Evolutionary conservation across 1,140 invertebrate species (phyloP).

Genomic region (Melitaea cinxia): DNA sequence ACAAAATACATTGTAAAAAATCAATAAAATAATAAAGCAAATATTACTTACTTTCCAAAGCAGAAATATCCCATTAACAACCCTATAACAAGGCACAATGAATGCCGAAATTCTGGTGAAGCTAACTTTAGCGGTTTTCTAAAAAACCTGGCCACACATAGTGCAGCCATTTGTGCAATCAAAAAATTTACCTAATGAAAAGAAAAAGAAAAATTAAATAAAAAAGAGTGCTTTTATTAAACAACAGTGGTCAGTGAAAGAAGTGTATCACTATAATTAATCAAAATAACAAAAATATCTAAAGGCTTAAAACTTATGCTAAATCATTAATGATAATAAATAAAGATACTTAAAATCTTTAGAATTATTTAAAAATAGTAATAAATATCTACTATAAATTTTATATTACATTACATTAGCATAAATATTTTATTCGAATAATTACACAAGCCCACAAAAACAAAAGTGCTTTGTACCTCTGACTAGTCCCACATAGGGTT

Average conservation of each 20-base stretch:
- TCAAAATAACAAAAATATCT: background rate
- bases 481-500: too few species aligned
- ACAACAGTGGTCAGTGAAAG: background rate
- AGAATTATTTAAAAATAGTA: too few species aligned
- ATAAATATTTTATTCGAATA: too few species aligned
- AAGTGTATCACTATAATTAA: background rate
- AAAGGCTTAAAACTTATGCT: background rate
- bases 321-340: too few species aligned
- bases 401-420: too few species aligned
- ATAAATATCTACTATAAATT: too few species aligned
- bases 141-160: conserved; percentile 88
- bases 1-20: too few species aligned
- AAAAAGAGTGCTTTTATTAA: conserved; percentile 37
- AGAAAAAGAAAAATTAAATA: conserved; percentile 42
- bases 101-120: conserved; percentile 86
- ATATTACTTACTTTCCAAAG: conserved; percentile 90
- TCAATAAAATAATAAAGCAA: conserved; percentile 22
- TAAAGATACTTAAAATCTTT: too few species aligned
- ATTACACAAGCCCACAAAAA: too few species aligned
- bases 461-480: too few species aligned
- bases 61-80: conserved; percentile 92
- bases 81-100: conserved; percentile 88
- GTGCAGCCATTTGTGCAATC: conserved; percentile 89
- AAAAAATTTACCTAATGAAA: conserved; percentile 91
- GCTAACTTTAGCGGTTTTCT: conserved; percentile 87